Evolutionary conservation across 1,140 invertebrate genomes (phyloP), one percentile per base, ranked within the genome.

Genomic region (Monomorium pharaonis): DNA sequence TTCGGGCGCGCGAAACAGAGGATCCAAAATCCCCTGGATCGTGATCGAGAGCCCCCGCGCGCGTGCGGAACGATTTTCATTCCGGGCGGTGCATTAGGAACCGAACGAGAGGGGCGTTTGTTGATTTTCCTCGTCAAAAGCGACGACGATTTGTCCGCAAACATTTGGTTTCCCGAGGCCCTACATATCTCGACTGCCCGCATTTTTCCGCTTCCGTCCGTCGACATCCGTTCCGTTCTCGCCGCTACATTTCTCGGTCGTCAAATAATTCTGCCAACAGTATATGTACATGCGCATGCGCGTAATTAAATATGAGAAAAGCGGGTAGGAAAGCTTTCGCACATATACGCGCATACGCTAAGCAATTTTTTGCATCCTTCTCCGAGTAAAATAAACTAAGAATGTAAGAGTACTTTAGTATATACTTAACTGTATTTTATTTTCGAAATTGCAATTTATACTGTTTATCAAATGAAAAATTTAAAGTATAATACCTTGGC

Each of bases 81-180:
- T 14, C 62, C 72, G 58, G 51, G 14, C 72, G 72, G 10, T 89
- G 87, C 77, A 89, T 89, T 89, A 89, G 87, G 58, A n/a, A 47
- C 51, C 51, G 77, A 86, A 56, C 76, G 49, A 70, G 84, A n/a
- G 44, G 85, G 5, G 30, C 72, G 85, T 86, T 89, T 89, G 88
- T 89, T 89, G 88, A 89, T 89, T 89, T 89, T 89, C 78, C 74
- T 49, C 72, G 80, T 89, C 69, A 74, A 89, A 89, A 87, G 87
- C 85, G 88, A 89, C 74, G 87, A 87, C 88, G 85, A 89, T 89
- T 89, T 89, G 88, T 89, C 62, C 54, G 88, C 88, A 89, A 89
- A 89, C 88, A 89, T 89, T 89, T 89, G 88, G 88, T 67, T 89
- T 84, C 60, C 74, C 85, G 67, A 75, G 56, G 84, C 63, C 80